phyloP scores from a whole-genome alignment of 2,888 invertebrate genomes.

The Drosophila picticornis region DNA sequence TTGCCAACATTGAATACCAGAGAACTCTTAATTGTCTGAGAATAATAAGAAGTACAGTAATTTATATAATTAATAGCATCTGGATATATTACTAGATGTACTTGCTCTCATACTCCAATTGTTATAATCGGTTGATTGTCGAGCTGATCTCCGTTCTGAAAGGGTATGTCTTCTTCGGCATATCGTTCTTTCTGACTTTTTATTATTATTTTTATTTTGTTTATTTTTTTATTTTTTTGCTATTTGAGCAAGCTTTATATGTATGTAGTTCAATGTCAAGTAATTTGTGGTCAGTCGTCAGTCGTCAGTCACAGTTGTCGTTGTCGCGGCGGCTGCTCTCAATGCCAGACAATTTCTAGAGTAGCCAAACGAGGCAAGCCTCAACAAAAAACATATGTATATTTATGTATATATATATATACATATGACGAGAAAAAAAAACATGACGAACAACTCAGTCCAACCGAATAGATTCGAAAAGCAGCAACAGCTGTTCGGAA shows the following conservation, averaged over 20 bases:
- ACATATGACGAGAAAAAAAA: constrained; percentile 2
- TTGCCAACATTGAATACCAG: background rate
- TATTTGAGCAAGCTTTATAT: constrained; percentile 39
- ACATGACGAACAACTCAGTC: constrained; percentile 43
- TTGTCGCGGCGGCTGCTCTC: constrained; percentile 55
- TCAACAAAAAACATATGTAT: constrained; percentile 6
- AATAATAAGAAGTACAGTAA: background rate
- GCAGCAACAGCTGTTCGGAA: constrained; percentile 67
- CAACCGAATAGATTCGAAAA: background rate
- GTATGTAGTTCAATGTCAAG: constrained; percentile 73
- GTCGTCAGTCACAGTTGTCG: constrained; percentile 58
- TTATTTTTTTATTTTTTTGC: constrained; percentile 8
- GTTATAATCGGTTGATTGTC: background rate
- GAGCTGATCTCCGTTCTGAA: background rate
- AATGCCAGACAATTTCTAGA: constrained; percentile 72
- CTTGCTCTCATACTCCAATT: background rate
- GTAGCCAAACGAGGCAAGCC: constrained; percentile 62
- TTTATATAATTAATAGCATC: background rate
- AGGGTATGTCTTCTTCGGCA: background rate
- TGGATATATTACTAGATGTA: background rate
- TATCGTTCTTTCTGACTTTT: background rate
- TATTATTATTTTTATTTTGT: constrained; percentile 14
- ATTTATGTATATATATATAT: background rate
- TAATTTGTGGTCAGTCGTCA: constrained; percentile 56
- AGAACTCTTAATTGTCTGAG: background rate